phyloP scores from a whole-genome alignment of 1,140 invertebrate species.

The Lutraria rhynchaena region DNA sequence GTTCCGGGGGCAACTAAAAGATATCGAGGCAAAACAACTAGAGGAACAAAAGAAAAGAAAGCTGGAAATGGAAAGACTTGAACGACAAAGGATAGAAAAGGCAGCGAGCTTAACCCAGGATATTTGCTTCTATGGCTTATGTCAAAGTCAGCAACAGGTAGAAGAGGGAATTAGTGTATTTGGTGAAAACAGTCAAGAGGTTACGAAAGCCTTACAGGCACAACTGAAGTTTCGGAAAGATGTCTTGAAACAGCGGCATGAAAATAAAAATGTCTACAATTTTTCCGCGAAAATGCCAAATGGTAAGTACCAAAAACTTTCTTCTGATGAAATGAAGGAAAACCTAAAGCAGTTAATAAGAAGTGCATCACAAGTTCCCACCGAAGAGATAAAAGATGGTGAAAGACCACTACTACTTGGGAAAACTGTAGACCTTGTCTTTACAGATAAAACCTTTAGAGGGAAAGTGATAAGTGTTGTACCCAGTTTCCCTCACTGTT shows the following conservation, averaged over 20 bases:
- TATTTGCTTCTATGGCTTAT: slow-evolving; percentile 61
- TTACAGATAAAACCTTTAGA: slow-evolving; percentile 50
- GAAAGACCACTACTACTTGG: slow-evolving; percentile 53
- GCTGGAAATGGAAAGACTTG: slow-evolving; percentile 1
- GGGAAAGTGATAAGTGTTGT: too few species aligned
- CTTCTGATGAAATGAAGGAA: slow-evolving; percentile 50
- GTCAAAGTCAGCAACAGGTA: slow-evolving; percentile 55
- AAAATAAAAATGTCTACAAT: slow-evolving; percentile 53
- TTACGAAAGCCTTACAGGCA: not conserved
- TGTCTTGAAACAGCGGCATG: slow-evolving; percentile 43
- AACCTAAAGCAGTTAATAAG: slow-evolving; percentile 46
- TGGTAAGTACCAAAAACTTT: slow-evolving; percentile 46
- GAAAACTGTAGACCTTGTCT: slow-evolving; percentile 49
- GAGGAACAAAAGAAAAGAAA: slow-evolving; percentile 20
- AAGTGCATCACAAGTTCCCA: slow-evolving; percentile 20
- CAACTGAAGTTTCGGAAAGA: slow-evolving; percentile 47
- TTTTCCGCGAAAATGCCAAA: slow-evolving; percentile 39
- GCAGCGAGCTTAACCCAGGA: slow-evolving; percentile 55
- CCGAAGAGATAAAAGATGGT: slow-evolving; percentile 33
- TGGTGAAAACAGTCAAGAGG: not conserved
- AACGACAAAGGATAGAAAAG: slow-evolving; percentile 40
- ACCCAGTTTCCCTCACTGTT: slow-evolving; percentile 57
- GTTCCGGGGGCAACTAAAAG: not conserved
- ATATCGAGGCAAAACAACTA: not conserved
- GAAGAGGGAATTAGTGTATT: slow-evolving; percentile 40